Conservation (phyloP, 2,888 invertebrate genomes). For the Dendrolimus pini region DNA sequence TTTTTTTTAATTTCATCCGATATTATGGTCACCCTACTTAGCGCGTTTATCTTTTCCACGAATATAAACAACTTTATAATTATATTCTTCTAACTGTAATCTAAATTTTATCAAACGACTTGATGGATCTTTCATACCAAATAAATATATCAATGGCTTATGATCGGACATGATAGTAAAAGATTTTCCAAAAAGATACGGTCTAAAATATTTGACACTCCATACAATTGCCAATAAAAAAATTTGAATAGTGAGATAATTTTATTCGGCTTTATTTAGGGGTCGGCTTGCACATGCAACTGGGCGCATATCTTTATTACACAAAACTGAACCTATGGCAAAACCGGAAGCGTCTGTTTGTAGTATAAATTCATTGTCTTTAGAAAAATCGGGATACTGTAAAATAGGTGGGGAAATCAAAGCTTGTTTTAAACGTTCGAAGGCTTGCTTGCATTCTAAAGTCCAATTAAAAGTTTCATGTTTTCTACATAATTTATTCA, state of each 20-base stretch:
- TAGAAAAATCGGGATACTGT: too few species aligned
- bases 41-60: too few species aligned
- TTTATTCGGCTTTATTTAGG: background rate
- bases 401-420: too few species aligned
- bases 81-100: background rate
- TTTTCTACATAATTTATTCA: background rate
- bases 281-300: background rate
- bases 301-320: too few species aligned
- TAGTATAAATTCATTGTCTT: too few species aligned
- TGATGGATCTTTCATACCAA: background rate
- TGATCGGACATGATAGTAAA: background rate
- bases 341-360: too few species aligned
- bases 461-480: background rate
- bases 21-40: background rate
- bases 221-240: slow-evolving; percentile 11
- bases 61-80: background rate
- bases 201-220: slow-evolving; percentile 6
- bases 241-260: slow-evolving; percentile 10
- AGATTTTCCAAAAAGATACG: background rate
- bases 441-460: background rate
- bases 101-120: background rate
- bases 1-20: too few species aligned
- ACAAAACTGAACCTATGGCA: too few species aligned
- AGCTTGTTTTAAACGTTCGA: background rate
- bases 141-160: background rate